Base-by-base conservation (phyloP, 2,888 invertebrate genomes). In the Phengaris arion region DNA sequence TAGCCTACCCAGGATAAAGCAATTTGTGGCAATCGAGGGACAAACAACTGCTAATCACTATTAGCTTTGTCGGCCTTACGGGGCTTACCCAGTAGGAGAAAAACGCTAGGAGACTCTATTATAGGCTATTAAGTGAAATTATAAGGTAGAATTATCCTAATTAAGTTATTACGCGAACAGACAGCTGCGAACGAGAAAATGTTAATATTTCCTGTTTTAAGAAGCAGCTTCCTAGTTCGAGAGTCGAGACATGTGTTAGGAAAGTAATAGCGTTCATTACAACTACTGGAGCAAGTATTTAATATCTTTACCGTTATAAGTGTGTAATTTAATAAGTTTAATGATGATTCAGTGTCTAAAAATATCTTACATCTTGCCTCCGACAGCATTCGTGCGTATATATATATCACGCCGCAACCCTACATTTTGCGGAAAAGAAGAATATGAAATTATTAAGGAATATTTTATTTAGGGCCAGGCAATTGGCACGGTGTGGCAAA, bases 11-110 rank as follows among this genome's bases (percentile, higher is more conserved):
- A 81, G 83, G 87, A 91, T 90, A 78, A 89, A 91, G 91, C 86
- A 91, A 92, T 92, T 92, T 89, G 84, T 83, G 83, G 86, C 83
- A 88, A 91, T 89, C 87, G 84, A 83, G 82, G 79, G 84, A 87
- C 86, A 87, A 85, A 85, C 83, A 85, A 85, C 83, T 77, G 79
- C 84, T 86, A 85, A 87, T 82, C 82, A 81, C 83, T 82, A 85
- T 85, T 87, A 85, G 75, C 84, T 85, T 85, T 85, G 85, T 84
- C 84, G 84, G 84, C 81, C 48, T 75, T 75, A 35, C 35, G 35
- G 35, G 35, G 3, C 35, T 35, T 3, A 74, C 75, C 77, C 57
- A 68, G 72, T 79, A 76, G 75, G 76, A 76, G 77, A 78, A 80
- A 77, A 78, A 80, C 48, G 74, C 77, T 64, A 75, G 72, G 77